These are phyloP conservation scores for Panurus biarmicus DNA, from an alignment of 2,113 vertebrate genomes.

Conservation along the genomic window DNA sequence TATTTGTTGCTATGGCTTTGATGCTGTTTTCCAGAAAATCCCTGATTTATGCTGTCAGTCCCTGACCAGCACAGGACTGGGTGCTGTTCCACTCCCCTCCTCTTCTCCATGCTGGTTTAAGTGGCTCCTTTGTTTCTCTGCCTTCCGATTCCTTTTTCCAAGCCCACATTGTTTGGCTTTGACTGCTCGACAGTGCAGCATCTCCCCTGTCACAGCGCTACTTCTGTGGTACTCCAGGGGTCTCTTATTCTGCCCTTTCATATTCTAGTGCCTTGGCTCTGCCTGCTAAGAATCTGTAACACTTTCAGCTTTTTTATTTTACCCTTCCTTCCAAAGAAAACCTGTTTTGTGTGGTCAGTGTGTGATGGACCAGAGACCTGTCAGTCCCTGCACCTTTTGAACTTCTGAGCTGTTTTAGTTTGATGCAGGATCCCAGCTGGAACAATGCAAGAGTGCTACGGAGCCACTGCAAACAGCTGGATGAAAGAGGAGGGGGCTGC, in stretches of 20 bases:
- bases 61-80: not conserved
- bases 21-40: not conserved
- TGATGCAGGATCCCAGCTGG: not conserved
- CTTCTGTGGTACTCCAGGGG: not conserved
- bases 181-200: accelerated
- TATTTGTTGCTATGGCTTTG: not conserved
- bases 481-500: not conserved
- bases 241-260: not conserved
- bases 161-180: not conserved
- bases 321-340: not conserved
- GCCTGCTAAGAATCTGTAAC: not conserved
- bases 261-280: not conserved
- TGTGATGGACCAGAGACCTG: no score
- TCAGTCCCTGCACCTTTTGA: not conserved
- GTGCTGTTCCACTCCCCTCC: not conserved
- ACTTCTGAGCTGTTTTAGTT: not conserved
- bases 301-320: not conserved
- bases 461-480: not conserved
- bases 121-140: not conserved
- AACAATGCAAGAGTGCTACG: not conserved
- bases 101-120: not conserved
- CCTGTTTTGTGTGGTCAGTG: not conserved
- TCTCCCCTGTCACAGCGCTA: accelerated
- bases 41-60: not conserved
- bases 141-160: not conserved